These are phyloP conservation scores for Yponomeuta sedellus DNA, from an alignment of 2,888 invertebrate species.

Conservation along the genomic window DNA sequence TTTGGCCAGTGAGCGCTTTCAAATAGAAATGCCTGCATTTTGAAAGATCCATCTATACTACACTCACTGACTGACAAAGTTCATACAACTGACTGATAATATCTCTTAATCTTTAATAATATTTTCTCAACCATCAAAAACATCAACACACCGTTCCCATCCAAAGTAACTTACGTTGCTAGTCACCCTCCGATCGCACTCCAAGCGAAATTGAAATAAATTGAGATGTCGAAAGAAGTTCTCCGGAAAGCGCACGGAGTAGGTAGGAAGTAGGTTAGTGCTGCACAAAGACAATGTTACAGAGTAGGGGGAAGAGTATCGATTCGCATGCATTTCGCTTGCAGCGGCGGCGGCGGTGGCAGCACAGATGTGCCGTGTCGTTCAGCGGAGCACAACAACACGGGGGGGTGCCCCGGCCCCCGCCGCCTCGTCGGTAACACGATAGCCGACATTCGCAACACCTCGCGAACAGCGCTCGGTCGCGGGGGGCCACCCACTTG, in stretches of 20 bases:
- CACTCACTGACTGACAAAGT: neutral
- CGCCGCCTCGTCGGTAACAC: constrained; percentile 37
- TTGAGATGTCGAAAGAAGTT: constrained; percentile 25
- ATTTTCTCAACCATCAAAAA: too few species aligned
- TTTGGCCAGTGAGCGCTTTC: neutral
- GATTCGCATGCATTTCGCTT: constrained; percentile 68
- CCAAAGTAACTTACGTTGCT: neutral
- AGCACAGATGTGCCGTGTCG: constrained; percentile 62
- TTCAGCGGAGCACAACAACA: constrained; percentile 51
- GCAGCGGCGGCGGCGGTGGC: constrained; percentile 28
- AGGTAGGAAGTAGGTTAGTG: constrained; percentile 57
- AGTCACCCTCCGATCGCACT: constrained; percentile 4
- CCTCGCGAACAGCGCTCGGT: constrained; percentile 65
- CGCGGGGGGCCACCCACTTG: constrained; percentile 62
- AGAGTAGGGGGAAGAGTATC: constrained; percentile 56
- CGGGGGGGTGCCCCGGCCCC: constrained; percentile 30
- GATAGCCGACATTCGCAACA: constrained; percentile 70
- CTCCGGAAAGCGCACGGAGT: constrained; percentile 20
- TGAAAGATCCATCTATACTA: neutral
- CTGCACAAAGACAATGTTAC: constrained; percentile 67
- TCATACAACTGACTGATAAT: too few species aligned
- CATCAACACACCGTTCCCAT: neutral
- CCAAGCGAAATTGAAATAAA: constrained; percentile 24
- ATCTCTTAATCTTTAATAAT: too few species aligned
- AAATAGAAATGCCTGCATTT: neutral